Evolutionary conservation across 2,888 invertebrate species (phyloP).

Genomic region (Harmothoe impar): DNA sequence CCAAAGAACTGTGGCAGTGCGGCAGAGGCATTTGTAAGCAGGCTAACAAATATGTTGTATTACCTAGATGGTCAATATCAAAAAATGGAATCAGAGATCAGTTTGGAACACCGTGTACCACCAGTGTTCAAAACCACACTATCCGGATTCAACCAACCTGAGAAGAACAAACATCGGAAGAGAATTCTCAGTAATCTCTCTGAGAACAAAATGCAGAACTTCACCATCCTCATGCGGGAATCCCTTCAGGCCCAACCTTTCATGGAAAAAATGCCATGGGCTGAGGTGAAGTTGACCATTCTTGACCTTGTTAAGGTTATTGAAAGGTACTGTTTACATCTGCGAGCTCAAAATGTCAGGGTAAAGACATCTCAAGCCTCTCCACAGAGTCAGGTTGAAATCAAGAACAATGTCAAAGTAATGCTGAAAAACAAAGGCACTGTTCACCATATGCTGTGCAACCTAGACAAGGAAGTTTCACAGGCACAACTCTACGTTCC

Average conservation of each 20-base stretch:
- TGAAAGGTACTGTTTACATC: constrained; percentile 60
- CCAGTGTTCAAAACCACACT: constrained; percentile 34
- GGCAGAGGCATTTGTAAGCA: constrained; percentile 24
- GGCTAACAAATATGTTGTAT: constrained; percentile 31
- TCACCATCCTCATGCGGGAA: constrained; percentile 52
- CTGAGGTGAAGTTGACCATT: no score
- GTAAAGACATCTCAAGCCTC: no score
- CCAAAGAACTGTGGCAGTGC: constrained; percentile 37
- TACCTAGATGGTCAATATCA: constrained; percentile 54
- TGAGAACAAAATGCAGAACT: constrained; percentile 7
- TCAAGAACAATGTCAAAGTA: no score
- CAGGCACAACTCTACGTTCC: not conserved
- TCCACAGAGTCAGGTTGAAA: no score
- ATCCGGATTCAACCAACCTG: constrained; percentile 46
- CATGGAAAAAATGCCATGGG: no score
- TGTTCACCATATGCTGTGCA: constrained; percentile 21
- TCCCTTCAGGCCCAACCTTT: constrained; percentile 16
- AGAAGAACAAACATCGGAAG: constrained; percentile 40
- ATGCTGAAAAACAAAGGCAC: no score
- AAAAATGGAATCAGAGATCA: constrained; percentile 46
- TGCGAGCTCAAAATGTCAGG: constrained; percentile 32
- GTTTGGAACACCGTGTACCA: not conserved
- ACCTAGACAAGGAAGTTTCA: not conserved
- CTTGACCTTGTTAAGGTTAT: constrained; percentile 56
- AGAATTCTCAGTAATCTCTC: constrained; percentile 48